Base-by-base conservation (phyloP, 2,888 invertebrate species). In the Cryptocephalus moraei region DNA sequence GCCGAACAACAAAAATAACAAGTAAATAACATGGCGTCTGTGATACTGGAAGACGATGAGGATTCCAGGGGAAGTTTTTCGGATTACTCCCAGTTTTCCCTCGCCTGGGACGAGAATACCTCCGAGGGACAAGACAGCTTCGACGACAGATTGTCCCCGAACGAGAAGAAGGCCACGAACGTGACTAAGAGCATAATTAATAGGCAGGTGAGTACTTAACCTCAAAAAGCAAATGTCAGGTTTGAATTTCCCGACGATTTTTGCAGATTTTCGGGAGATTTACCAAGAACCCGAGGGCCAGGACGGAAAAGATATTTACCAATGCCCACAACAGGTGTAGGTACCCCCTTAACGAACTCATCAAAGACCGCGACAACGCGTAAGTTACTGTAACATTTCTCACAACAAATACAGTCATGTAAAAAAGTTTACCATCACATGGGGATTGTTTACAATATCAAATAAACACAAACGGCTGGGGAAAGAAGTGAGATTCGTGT, bases 231-330 rank as follows among this genome's bases (percentile, higher is more conserved):
- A 10, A 46, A 54, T 47, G 50, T 51, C 44, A 51, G 22, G 22
- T 22, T 22, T 22, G 22, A 50, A 49, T 48, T n/a, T 36, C n/a
- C 6, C 12, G n/a, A 36, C 44, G 50, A 57, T 48, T 49, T 43
- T 64, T 64, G 34, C 51, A 71, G 71, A 55, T 69, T 41, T 70
- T 65, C 54, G 71, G 70, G 49, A 55, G 66, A 50, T 65, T 69
- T 62, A 55, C 68, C 32, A 68, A 61, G 52, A 62, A 64, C 61
- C 60, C 67, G 51, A 67, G 59, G 62, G 62, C 64, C 13, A 69
- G 67, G 65, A 69, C 69, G 64, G 71, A 71, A 62, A 63, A 60
- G 55, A 58, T 67, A 57, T 70, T 70, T 56, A 63, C 62, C 47
- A 60, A 63, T 56, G 60, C 71, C 48, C 69, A 69, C 57, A 60